Conservation (phyloP, 2,113 vertebrate genomes). For the Campylorhamphus procurvoides region DNA sequence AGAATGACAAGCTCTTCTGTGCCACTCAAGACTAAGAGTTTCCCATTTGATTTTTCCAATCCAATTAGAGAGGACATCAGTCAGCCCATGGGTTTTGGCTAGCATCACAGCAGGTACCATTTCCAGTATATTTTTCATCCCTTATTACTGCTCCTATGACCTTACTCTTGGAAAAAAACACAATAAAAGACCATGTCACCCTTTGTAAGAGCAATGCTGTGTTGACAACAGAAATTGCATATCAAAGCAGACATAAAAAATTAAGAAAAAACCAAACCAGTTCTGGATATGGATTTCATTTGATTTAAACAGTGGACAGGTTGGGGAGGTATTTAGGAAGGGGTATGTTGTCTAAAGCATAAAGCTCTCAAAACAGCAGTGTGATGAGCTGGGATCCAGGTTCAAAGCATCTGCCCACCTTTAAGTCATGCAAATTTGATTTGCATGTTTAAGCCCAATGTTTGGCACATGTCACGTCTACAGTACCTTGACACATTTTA, state of each 20-base stretch:
- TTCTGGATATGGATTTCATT: conserved; percentile 30
- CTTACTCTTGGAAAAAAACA: not conserved
- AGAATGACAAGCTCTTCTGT: not conserved
- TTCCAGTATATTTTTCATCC: not conserved
- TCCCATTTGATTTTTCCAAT: not conserved
- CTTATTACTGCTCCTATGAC: not conserved
- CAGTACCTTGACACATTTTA: conserved; percentile 63
- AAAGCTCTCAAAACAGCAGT: conserved; percentile 53
- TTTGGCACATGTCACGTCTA: conserved; percentile 50
- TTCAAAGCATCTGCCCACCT: conserved; percentile 61
- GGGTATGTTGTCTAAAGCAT: conserved; percentile 48
- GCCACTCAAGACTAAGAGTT: not conserved
- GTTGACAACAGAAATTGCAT: not conserved
- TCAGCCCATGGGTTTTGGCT: not conserved
- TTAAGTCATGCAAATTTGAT: conserved; percentile 61
- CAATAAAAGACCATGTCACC: not conserved
- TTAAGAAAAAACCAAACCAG: not conserved
- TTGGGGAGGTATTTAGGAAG: not conserved
- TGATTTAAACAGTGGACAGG: conserved; percentile 20
- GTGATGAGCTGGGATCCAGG: conserved; percentile 43
- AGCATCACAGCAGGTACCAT: not conserved
- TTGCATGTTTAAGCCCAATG: conserved; percentile 65
- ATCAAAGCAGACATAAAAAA: conserved; percentile 21
- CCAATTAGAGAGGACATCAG: not conserved
- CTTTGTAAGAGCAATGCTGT: conserved; percentile 43